Evolutionary conservation across 2,797 vertebrate species (phyloP).

Genomic region (Falco berigora): DNA sequence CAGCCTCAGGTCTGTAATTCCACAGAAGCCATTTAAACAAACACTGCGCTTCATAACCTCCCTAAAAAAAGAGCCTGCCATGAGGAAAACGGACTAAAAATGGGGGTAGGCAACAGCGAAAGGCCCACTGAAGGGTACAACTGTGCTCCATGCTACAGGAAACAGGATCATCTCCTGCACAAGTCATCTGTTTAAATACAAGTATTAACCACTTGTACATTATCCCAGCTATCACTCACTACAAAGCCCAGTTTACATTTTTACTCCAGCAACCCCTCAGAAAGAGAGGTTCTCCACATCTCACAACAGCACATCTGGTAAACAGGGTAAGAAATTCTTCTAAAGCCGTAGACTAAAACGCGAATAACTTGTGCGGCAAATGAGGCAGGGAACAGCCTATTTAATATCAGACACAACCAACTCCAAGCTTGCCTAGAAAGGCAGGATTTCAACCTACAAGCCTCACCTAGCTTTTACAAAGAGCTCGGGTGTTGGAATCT

Average conservation of each 20-base stretch:
- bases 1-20: not conserved
- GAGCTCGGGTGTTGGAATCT: constrained; percentile 10
- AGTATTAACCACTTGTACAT: accelerated
- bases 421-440: not conserved
- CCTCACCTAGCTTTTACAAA: not conserved
- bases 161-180: not conserved
- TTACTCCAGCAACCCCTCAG: not conserved
- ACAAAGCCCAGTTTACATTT: not conserved
- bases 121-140: accelerated
- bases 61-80: not conserved
- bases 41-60: accelerated
- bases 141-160: not conserved
- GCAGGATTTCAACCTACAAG: not conserved
- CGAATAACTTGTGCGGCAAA: not conserved
- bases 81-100: accelerated
- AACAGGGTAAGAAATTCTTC: not conserved
- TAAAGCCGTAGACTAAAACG: not conserved
- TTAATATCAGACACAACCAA: not conserved
- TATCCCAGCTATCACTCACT: accelerated
- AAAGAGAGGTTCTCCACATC: not conserved
- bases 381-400: not conserved
- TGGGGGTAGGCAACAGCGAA: accelerated
- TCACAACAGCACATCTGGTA: not conserved
- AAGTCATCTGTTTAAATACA: not conserved
- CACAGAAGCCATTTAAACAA: not conserved